Conservation (phyloP, 2,113 vertebrate species). For the Halcyon malimbica region DNA sequence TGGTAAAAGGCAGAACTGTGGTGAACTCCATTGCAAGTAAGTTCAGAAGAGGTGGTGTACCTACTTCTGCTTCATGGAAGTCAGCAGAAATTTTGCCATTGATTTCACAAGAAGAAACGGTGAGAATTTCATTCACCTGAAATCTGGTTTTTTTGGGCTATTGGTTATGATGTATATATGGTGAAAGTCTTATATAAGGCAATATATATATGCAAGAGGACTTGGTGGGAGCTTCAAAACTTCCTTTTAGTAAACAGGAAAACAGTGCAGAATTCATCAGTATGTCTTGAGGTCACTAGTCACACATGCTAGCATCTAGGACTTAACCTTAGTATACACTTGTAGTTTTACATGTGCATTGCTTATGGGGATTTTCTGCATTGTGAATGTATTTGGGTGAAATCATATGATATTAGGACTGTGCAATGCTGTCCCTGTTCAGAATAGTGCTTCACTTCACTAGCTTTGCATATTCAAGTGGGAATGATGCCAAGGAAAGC, state of each 20-base stretch:
- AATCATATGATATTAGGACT: fast-evolving
- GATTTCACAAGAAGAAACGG: background rate
- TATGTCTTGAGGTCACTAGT: background rate
- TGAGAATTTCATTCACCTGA: background rate
- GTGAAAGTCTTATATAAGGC: background rate
- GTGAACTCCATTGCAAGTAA: background rate
- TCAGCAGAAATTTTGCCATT: background rate
- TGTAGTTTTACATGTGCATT: background rate
- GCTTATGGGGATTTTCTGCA: background rate
- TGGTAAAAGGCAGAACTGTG: background rate
- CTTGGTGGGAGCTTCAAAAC: background rate
- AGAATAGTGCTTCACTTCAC: background rate
- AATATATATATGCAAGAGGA: background rate
- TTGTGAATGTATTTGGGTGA: background rate
- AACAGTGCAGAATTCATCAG: background rate
- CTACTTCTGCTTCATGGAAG: background rate
- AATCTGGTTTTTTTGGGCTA: background rate
- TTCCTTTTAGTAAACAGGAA: background rate
- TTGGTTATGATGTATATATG: background rate
- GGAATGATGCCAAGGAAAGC: background rate
- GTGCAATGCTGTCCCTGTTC: no score
- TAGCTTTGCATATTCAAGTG: background rate
- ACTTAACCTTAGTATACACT: no score
- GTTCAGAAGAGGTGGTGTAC: background rate
- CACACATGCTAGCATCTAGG: background rate